Conservation (phyloP, 2,888 invertebrate genomes). For the Pterobdella sp. region DNA sequence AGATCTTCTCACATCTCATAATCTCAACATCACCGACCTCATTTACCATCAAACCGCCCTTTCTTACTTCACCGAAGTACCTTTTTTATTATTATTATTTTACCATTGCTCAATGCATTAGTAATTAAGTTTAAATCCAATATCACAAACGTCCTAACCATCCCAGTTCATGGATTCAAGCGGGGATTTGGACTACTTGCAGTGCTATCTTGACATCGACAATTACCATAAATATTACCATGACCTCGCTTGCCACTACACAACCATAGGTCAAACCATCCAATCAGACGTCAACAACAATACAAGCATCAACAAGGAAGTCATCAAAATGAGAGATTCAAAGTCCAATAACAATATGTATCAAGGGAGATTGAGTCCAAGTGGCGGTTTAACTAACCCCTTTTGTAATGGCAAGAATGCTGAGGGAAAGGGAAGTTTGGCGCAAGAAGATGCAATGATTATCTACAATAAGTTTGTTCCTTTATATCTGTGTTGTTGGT, state of each 20-base stretch:
- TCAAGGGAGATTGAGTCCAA: no score
- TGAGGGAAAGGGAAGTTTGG: conserved; percentile 56
- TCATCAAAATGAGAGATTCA: background rate
- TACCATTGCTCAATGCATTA: background rate
- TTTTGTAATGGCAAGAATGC: no score
- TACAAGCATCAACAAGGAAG: conserved; percentile 7
- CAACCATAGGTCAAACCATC: conserved; percentile 50
- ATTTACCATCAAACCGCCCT: conserved; percentile 80
- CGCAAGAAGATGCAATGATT: conserved; percentile 84
- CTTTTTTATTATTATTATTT: conserved; percentile 17
- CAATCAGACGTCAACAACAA: background rate
- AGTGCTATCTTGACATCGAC: conserved; percentile 80
- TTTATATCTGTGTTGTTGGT: background rate
- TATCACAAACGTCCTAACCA: background rate
- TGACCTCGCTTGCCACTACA: conserved; percentile 47
- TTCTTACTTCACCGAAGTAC: conserved; percentile 84
- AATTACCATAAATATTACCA: conserved; percentile 72
- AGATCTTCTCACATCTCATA: conserved; percentile 73
- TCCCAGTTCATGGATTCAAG: conserved; percentile 77
- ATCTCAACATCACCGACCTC: conserved; percentile 74
- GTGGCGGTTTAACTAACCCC: no score
- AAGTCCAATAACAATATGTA: background rate
- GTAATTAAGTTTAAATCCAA: background rate
- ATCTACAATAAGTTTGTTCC: conserved; percentile 75
- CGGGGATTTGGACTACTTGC: conserved; percentile 66